Conservation (phyloP, 2,113 vertebrate genomes). For the Pampusana beccarii region DNA sequence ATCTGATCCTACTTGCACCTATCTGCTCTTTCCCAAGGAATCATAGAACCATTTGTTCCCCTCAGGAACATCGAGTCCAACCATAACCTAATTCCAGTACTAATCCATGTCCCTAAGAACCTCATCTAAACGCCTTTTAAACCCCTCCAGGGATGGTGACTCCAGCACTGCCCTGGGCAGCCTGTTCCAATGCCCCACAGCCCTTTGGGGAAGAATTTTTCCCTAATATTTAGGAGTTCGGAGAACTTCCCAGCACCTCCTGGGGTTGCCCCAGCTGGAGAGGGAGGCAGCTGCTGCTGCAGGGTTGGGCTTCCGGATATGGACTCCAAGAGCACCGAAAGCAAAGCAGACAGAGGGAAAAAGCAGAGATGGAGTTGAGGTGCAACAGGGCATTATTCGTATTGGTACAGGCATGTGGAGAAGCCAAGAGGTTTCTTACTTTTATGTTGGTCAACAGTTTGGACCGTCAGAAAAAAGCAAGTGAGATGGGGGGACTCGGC, state of each 20-base stretch:
- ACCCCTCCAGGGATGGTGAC: no score
- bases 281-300: fast-evolving
- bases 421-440: background rate
- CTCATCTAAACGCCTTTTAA: no score
- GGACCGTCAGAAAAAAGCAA: background rate
- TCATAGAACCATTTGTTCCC: no score
- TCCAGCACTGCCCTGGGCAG: no score
- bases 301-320: background rate
- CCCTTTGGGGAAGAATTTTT: no score
- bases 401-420: fast-evolving
- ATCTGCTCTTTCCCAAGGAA: background rate
- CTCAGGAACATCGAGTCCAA: no score
- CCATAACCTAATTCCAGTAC: no score
- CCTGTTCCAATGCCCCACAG: no score
- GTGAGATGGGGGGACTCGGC: background rate
- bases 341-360: background rate
- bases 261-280: background rate
- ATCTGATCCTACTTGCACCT: background rate
- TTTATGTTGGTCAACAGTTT: background rate
- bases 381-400: background rate
- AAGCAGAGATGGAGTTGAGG: background rate
- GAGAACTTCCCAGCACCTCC: background rate
- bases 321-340: background rate
- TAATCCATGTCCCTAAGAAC: no score
- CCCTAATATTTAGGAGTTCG: no score